Evolutionary conservation across 1,140 invertebrate genomes (phyloP).

Genomic region (Solenopsis invicta): DNA sequence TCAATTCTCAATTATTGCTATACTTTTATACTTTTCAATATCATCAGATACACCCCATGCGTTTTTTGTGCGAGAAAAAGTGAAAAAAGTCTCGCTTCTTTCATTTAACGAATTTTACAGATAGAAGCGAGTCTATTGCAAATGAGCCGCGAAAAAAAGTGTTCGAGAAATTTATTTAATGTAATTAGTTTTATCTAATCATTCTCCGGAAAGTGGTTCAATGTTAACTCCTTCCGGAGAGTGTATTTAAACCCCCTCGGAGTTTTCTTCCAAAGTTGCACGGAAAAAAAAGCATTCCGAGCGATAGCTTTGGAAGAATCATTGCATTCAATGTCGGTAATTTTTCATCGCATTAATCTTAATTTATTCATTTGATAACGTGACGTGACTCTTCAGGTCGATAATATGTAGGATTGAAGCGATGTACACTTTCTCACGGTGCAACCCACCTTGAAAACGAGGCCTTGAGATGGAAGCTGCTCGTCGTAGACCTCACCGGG

Average conservation of each 20-base stretch:
- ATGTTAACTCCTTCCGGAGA: background rate
- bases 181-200: background rate
- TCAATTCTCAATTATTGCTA: background rate
- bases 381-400: background rate
- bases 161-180: background rate
- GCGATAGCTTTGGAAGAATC: background rate
- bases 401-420: background rate
- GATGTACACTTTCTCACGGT: background rate
- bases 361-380: background rate
- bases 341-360: background rate
- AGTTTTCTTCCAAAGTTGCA: background rate
- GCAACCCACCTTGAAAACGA: constrained; percentile 79
- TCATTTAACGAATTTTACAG: background rate
- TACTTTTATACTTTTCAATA: background rate
- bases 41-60: too few relatives aligned
- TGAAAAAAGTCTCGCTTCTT: background rate
- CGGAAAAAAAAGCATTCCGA: background rate
- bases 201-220: background rate
- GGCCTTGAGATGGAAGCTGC: constrained; percentile 80
- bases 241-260: background rate
- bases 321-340: background rate
- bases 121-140: background rate
- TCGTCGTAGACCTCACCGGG: constrained; percentile 83
- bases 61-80: background rate
- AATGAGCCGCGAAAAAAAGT: background rate